Conservation (phyloP, 2,113 vertebrate species). For the Rutilus rutilus region DNA sequence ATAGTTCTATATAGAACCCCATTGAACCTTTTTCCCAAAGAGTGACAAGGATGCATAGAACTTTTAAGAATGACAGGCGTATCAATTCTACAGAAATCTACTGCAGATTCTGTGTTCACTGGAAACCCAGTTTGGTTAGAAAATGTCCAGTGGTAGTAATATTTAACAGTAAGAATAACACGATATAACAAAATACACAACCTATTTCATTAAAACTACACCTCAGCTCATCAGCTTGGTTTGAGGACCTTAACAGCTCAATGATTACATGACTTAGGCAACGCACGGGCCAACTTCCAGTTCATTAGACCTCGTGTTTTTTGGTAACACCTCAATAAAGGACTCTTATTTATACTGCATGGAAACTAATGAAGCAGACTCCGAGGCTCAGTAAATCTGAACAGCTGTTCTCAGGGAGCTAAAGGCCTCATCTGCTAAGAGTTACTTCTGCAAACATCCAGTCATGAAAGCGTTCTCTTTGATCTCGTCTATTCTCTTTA, state of each 20-base stretch:
- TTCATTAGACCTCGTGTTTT: not conserved
- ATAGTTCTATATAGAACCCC: no score
- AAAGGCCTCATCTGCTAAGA: conserved; percentile 52
- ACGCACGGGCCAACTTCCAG: not conserved
- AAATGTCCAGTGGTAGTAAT: not conserved
- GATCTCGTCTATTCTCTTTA: conserved; percentile 41
- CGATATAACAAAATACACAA: not conserved
- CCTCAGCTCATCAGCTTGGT: not conserved
- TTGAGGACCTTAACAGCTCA: not conserved
- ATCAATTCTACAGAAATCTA: not conserved
- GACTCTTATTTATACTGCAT: conserved; percentile 31
- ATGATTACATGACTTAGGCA: not conserved
- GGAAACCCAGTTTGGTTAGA: not conserved
- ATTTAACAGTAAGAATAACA: not conserved
- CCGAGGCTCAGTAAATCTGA: conserved; percentile 30
- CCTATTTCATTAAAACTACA: not conserved
- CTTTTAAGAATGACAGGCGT: not conserved
- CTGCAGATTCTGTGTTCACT: not conserved
- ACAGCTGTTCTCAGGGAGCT: not conserved
- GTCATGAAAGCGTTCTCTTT: conserved; percentile 45
- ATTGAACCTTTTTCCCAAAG: no score
- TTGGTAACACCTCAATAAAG: not conserved
- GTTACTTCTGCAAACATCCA: conserved; percentile 44
- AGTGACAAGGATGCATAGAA: no score
- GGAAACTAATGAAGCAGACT: not conserved